Evolutionary conservation across 2,888 invertebrate genomes (phyloP), one percentile per base, ranked within the genome.

Genomic region (Cepaea hortensis): DNA sequence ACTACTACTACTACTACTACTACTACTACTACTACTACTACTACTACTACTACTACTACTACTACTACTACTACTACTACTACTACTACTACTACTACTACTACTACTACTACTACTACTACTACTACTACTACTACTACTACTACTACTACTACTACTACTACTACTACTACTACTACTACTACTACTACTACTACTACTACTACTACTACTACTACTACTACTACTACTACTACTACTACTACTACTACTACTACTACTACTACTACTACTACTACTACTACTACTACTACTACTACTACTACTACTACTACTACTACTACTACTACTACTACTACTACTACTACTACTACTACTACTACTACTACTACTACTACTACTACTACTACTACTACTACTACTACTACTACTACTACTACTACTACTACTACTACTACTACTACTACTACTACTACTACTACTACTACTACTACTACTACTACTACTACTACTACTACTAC

Each of bases 221-320:
- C 4, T 73, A 35, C 73, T 23, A 23, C 73, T 23, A 35, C 5
- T 35, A 73, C 73, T 23, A 73, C 3, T 35, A 23, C 73, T 23
- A 73, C 35, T 73, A 35, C 3, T 20, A 73, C 73, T 20, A 68
- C 15, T n/a, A 68, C 15, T 15, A n/a, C n/a, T 20, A 68, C 68
- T 15, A n/a, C 15, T 73, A 35, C 73, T 6, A 35, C 73, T 68
- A n/a, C 7, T 20, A 73, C 73, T 23, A 73, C 4, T 73, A 5
- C 35, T 35, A 11, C 73, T 73, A 73, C 4, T 20, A 73, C 73
- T 11, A 73, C 73, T 73, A 73, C 23, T 23, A 73, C 35, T 73
- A 73, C 73, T 23, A 73, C 23, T 73, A 73, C 73, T 6, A 73
- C 73, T 73, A 73, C 23, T 73, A 73, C 35, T 73, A 73, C 18